Evolutionary conservation across 1,140 invertebrate species (phyloP).

Genomic region (Caenorhabditis tropicalis): DNA sequence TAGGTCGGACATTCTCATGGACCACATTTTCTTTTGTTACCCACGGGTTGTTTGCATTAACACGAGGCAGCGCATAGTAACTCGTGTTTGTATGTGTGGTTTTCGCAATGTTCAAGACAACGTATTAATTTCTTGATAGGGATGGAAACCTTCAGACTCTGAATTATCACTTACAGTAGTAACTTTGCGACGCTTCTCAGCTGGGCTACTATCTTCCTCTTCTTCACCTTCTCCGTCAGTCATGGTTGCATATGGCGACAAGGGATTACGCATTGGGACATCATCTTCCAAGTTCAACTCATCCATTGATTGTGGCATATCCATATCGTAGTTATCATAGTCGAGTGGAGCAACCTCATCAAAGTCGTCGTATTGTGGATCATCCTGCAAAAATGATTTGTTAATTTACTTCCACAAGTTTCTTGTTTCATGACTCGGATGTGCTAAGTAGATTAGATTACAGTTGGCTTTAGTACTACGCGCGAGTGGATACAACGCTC

Average conservation of each 20-base stretch:
- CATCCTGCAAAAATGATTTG: not conserved
- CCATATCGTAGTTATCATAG: not conserved
- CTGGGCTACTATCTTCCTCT: not conserved
- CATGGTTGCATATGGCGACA: not conserved
- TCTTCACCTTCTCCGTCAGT: not conserved
- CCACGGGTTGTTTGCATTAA: constrained; percentile 38
- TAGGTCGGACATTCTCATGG: constrained; percentile 35
- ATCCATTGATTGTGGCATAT: constrained; percentile 22
- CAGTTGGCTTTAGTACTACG: constrained; percentile 12
- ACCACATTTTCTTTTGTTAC: constrained; percentile 42
- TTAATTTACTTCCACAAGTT: not conserved
- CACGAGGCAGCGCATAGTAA: constrained; percentile 16
- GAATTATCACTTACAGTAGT: not conserved
- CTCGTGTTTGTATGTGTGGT: constrained; percentile 5
- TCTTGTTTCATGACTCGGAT: constrained; percentile 2
- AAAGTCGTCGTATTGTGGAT: not conserved
- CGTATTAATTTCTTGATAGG: constrained; percentile 24
- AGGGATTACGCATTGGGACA: not conserved
- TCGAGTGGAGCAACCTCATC: constrained; percentile 12
- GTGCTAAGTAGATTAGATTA: constrained; percentile 34
- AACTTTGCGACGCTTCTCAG: not conserved
- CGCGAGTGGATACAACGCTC: not conserved
- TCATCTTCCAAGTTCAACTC: not conserved
- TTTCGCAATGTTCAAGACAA: constrained; percentile 4
- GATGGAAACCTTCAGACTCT: not conserved